phyloP scores from a whole-genome alignment of 1,140 invertebrate species.

The Ostrea denselamellosa region DNA sequence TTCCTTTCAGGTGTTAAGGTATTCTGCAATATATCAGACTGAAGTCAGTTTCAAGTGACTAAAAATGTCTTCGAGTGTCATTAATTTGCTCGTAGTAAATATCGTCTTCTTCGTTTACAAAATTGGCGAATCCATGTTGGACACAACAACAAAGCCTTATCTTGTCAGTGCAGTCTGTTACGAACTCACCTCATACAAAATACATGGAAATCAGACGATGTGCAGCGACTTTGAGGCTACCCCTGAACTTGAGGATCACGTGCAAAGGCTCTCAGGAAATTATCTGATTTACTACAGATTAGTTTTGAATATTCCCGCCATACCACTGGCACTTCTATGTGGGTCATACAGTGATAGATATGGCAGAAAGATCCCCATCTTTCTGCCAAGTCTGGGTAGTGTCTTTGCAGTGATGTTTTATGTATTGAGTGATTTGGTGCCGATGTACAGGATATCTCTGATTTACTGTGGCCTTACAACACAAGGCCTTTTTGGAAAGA shows the following conservation, averaged over 20 bases:
- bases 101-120: conserved; percentile 78
- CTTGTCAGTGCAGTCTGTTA: conserved; percentile 74
- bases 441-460: conserved; percentile 61
- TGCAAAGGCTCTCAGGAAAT: conserved; percentile 69
- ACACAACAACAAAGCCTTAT: conserved; percentile 75
- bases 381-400: conserved; percentile 75
- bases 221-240: conserved; percentile 60
- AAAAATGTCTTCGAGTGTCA: background rate
- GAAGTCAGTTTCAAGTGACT: background rate
- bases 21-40: too few species aligned
- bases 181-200: conserved; percentile 51
- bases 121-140: conserved; percentile 76
- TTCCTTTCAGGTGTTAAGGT: background rate
- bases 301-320: conserved; percentile 76
- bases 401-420: conserved; percentile 73
- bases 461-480: conserved; percentile 71
- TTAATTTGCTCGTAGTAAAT: conserved; percentile 62
- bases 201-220: conserved; percentile 51
- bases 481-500: conserved; percentile 76
- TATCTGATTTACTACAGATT: conserved; percentile 75
- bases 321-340: conserved; percentile 76
- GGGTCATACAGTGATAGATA: conserved; percentile 78
- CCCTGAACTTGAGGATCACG: conserved; percentile 62
- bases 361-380: conserved; percentile 77
- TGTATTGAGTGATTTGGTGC: conserved; percentile 64